phyloP scores from a whole-genome alignment of 2,797 vertebrate species.

The Gymnopithys bicolor region DNA sequence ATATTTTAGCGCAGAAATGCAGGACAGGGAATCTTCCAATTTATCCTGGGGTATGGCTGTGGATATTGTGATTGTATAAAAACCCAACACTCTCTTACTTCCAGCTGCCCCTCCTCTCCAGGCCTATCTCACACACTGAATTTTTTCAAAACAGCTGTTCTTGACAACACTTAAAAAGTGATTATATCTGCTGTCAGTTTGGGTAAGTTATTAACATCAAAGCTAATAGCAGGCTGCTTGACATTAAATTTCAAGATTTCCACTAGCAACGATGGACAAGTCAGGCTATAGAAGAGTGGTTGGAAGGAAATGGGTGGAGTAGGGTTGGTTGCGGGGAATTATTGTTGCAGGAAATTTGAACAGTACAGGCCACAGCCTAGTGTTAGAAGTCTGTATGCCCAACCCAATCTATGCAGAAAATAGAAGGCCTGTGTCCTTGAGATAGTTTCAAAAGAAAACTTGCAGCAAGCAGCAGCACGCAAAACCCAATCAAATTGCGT shows the following conservation, averaged over 20 bases:
- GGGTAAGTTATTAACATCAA: constrained; percentile 69
- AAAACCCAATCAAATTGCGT: no score
- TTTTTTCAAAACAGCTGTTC: constrained; percentile 50
- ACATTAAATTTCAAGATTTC: constrained; percentile 29
- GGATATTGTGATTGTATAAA: background rate
- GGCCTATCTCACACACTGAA: background rate
- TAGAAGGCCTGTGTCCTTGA: no score
- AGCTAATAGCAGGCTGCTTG: constrained; percentile 4
- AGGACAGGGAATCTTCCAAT: background rate
- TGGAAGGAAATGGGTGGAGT: background rate
- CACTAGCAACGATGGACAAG: background rate
- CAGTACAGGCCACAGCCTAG: no score
- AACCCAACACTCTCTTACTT: background rate
- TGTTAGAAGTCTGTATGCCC: no score
- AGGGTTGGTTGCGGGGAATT: background rate
- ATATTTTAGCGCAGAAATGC: background rate
- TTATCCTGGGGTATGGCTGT: background rate
- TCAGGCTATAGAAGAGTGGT: background rate
- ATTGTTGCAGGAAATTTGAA: no score
- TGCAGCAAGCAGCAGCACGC: no score
- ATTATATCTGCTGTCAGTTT: constrained; percentile 67
- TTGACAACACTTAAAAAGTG: constrained; percentile 57
- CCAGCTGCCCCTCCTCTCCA: background rate
- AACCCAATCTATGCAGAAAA: no score
- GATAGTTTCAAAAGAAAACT: no score